Evolutionary conservation across 2,797 vertebrate genomes (phyloP), one percentile per base, ranked within the genome.

Genomic region (Cyprinodon diabolis): DNA sequence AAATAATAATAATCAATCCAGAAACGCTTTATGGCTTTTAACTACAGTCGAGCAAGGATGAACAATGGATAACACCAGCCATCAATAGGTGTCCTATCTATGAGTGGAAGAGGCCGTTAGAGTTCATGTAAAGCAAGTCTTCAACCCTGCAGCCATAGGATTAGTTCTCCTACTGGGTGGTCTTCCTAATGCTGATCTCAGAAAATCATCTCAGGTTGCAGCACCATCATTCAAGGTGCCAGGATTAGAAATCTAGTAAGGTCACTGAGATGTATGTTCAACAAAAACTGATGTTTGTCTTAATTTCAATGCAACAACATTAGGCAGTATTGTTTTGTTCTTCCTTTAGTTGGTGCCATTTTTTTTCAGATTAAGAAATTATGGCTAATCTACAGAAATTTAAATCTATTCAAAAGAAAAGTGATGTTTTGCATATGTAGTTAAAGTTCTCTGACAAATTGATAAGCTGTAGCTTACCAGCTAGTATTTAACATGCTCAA

Each of bases 161-260:
- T 89, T 89, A 88, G 70, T 82, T 83, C 49, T 45, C 74, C 79
- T 85, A 88, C 86, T 79, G 91, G 90, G 92, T 93, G 91, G 92
- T 93, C 92, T 81, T 84, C 79, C 77, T 79, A 57, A 45, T 75
- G 13, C 84, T 88, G 86, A 85, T 84, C 73, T 83, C 78, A 79
- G 73, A 88, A 68, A 82, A 87, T 79, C 84, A 83, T 84, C 82
- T 37, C 66, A 77, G 66, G 76, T 70, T 86, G 70, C 70, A 56
- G 69, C 6, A 1, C 52, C 60, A 66, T 80, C 74, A 68, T 55
- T 86, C 68, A 79, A 77, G 76, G 80, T 87, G 77, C 85, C 62
- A 76, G 47, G 74, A 81, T 81, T 71, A 69, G 52, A 75, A 80
- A 82, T 79, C 55, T 66, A 75, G 69, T 86, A 73, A 66, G 75